Evolutionary conservation across 2,113 vertebrate species (phyloP), one percentile per base, ranked within the genome.

Genomic region (Syngnathus typhle): DNA sequence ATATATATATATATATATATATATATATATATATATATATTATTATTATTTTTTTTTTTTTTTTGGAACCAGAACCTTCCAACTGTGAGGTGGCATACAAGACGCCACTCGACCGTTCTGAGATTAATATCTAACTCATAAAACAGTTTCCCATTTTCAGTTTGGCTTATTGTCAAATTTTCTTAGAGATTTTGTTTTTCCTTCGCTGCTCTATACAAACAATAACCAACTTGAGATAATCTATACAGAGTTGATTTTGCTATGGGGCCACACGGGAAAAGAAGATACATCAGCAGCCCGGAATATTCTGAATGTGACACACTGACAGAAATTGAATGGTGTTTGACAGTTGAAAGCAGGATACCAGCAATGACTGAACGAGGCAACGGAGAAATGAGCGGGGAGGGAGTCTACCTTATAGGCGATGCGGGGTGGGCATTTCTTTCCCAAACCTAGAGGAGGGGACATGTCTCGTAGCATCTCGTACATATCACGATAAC

Each of bases 391-490:
- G 64, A 68, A 60, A 71, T 60, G 58, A 55, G 27, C 63, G 58
- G 58, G 60, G 65, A 67, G 61, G 3, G 18, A 58, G 77, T 93
- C 94, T 99, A 99, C 97, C 97, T 99, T 99, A 91, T 98, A 98
- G 80, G 97, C 97, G 84, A 99, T 88, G 60, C 96, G 91, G 77
- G 96, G 93, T 21, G 97, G 97, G 88, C 97, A 99, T 93, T 98
- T 98, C 95, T 99, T 99, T 84, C 97, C 96, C 89, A 99, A 92
- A 90, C 97, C 97, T 88, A 99, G 94, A 43, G 97, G 97, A 75
- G 96, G 97, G 86, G 95, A 98, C 96, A 99, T 99, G 93, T 99
- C 95, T 67, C 94, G 95, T 81, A 99, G 93, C 96, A 99, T 98
- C 94, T 98, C 93, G 89, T 98, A 98, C 97, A 99, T 99, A 89